Conservation (phyloP, 2,113 vertebrate species). For the Ceyx melanurus region DNA sequence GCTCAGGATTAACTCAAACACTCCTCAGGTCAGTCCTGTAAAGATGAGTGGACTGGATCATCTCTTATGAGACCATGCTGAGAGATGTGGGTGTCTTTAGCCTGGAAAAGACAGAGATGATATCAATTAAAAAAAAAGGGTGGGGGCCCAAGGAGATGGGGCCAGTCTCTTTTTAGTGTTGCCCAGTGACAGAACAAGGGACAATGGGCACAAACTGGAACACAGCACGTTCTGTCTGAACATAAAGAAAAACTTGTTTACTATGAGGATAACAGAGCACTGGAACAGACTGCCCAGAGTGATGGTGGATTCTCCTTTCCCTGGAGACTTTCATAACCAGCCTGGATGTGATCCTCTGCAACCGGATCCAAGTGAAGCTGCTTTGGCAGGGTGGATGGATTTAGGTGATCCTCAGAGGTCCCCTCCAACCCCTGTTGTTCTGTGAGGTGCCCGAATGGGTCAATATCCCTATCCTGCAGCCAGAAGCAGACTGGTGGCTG, state of each 20-base stretch:
- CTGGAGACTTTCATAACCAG: neutral
- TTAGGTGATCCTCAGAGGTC: neutral
- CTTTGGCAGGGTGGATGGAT: neutral
- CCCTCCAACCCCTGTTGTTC: too few species aligned
- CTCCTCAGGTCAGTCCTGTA: rapidly evolving
- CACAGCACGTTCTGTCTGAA: neutral
- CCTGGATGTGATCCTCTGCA: neutral
- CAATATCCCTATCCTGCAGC: rapidly evolving
- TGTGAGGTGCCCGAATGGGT: rapidly evolving
- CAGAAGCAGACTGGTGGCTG: rapidly evolving
- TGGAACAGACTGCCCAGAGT: neutral
- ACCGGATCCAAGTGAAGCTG: neutral
- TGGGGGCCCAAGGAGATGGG: neutral
- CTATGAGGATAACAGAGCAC: neutral
- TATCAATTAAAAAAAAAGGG: neutral
- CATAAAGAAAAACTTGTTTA: neutral
- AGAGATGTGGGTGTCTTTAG: neutral
- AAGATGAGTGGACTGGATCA: neutral
- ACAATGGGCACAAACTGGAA: neutral
- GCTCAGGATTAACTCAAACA: rapidly evolving
- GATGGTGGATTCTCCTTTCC: neutral
- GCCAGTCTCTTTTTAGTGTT: neutral
- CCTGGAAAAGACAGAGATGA: neutral
- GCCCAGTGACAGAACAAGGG: neutral
- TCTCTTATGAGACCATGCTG: neutral